A percentile compares a stretch with the other conserved stretches of the same genome.
Evolutionary conservation across 2,113 vertebrate species (phyloP).

Genomic region (Corapipo altera): DNA sequence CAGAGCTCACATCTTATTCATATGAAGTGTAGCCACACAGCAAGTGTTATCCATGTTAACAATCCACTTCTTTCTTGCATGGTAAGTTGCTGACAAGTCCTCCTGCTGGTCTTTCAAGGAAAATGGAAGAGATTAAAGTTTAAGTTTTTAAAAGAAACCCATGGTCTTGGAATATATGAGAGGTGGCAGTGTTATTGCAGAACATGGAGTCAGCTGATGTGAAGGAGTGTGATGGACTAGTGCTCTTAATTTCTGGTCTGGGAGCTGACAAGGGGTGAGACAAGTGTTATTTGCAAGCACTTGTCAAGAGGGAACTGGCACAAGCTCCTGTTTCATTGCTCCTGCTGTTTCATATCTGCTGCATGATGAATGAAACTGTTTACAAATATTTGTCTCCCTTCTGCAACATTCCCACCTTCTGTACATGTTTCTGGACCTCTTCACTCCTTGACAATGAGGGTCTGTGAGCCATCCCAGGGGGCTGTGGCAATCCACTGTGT

Average conservation of each 20-base stretch:
- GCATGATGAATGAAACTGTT: background rate
- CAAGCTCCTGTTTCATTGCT: background rate
- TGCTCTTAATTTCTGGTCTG: background rate
- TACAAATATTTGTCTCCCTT: background rate
- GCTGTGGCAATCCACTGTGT: fast-evolving
- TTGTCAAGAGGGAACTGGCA: background rate
- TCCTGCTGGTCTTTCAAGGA: background rate
- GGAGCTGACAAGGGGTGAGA: background rate
- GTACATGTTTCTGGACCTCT: background rate
- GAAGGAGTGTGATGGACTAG: background rate
- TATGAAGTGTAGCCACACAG: background rate
- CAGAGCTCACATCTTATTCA: background rate
- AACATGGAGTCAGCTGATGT: background rate
- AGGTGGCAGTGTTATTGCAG: background rate
- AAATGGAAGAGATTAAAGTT: background rate
- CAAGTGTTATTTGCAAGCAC: background rate
- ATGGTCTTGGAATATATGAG: background rate
- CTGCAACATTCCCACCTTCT: background rate
- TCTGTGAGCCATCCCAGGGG: background rate
- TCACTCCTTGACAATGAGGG: background rate
- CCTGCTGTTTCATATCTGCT: background rate
- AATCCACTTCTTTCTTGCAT: background rate
- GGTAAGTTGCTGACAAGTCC: background rate
- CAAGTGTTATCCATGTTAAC: background rate
- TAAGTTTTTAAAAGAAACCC: background rate